Conservation (phyloP, 2,888 invertebrate genomes). For the Yponomeuta evonymella region DNA sequence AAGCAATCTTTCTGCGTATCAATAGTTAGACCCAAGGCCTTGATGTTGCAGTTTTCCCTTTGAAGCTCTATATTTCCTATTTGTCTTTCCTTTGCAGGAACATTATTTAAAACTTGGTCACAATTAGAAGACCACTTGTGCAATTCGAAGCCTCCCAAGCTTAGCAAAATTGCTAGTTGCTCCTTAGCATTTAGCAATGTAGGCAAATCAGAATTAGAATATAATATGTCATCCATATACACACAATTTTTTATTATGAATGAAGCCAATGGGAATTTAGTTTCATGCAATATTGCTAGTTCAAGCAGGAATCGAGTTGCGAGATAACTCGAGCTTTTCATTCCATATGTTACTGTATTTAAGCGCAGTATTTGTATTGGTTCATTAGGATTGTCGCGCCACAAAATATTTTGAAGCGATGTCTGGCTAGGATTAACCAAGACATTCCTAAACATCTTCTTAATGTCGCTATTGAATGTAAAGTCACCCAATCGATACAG, state of each 20-base stretch:
- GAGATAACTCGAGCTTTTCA: constrained; percentile 17
- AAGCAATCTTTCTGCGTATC: constrained; percentile 1
- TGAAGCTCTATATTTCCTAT: too few relatives aligned
- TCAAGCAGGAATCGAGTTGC: constrained; percentile 20
- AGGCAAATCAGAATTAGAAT: constrained; percentile 3
- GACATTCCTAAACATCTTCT: constrained; percentile 8
- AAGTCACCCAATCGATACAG: not conserved
- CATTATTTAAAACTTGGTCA: too few relatives aligned
- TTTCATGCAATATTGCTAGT: constrained; percentile 17
- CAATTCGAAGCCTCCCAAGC: constrained; percentile 16
- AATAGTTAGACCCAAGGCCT: too few relatives aligned
- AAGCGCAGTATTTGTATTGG: not conserved
- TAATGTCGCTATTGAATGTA: not conserved
- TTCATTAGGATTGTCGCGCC: constrained; percentile 4
- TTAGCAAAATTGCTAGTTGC: constrained; percentile 6
- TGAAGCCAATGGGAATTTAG: constrained; percentile 15
- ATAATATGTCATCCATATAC: constrained; percentile 21
- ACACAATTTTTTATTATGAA: constrained; percentile 18
- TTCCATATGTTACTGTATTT: constrained; percentile 1
- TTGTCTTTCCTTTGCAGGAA: too few relatives aligned
- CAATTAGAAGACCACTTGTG: constrained; percentile 2
- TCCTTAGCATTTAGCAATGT: not conserved
- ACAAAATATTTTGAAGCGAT: constrained; percentile 14
- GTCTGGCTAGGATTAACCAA: not conserved
- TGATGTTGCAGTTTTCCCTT: too few relatives aligned